Conservation (phyloP, 2,797 vertebrate species). For the Prionace glauca region DNA sequence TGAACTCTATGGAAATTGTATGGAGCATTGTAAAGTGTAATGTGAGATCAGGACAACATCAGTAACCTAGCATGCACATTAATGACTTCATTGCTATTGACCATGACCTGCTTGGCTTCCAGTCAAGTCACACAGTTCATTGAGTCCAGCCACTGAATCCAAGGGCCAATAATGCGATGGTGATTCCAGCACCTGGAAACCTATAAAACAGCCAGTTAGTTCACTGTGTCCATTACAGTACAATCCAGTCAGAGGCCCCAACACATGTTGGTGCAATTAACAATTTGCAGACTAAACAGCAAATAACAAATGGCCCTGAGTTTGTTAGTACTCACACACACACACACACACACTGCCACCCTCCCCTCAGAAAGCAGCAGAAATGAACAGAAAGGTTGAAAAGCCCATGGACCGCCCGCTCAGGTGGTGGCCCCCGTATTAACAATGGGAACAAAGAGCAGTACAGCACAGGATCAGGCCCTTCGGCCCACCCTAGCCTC, state of each 20-base stretch:
- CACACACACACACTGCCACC: no score
- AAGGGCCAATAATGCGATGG: slow-evolving; percentile 94
- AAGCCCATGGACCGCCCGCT: no score
- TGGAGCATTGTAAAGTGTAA: not conserved
- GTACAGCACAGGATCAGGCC: no score
- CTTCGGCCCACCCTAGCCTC: no score
- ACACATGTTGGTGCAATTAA: not conserved
- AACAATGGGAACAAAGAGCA: no score
- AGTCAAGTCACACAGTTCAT: slow-evolving; percentile 71
- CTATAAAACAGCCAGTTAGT: slow-evolving; percentile 55
- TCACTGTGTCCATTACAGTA: not conserved
- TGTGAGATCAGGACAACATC: no score
- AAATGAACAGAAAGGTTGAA: not conserved
- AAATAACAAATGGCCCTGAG: not conserved
- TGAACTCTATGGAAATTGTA: not conserved
- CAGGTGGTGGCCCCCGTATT: no score
- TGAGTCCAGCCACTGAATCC: slow-evolving; percentile 80
- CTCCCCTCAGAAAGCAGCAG: not conserved
- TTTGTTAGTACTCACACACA: no score
- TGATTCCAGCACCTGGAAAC: slow-evolving; percentile 77
- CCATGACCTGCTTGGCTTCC: slow-evolving; percentile 72
- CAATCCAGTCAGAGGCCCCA: not conserved
- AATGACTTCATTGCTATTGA: slow-evolving; percentile 60
- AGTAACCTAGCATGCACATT: slow-evolving; percentile 50
- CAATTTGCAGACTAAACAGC: not conserved